A percentile compares a stretch with the other conserved stretches of the same genome.
phyloP scores from a whole-genome alignment of 2,888 invertebrate genomes.

The Hypomecis punctinalis region DNA sequence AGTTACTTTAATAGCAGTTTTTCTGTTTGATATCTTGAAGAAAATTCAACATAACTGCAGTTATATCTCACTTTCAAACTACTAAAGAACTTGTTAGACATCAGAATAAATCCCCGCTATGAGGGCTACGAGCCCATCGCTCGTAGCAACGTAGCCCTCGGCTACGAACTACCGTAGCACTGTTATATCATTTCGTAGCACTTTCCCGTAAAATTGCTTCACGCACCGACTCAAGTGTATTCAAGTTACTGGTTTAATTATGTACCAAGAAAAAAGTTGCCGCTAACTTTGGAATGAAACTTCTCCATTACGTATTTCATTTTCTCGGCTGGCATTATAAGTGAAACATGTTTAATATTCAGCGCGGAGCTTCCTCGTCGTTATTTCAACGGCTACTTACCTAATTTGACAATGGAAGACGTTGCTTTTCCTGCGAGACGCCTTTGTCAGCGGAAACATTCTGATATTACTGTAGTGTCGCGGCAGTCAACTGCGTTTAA shows the following conservation, averaged over 20 bases:
- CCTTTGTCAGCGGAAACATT: conserved; percentile 34
- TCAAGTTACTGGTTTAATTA: conserved; percentile 44
- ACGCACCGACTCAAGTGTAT: conserved; percentile 25
- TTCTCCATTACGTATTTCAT: conserved; percentile 46
- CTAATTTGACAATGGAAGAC: conserved; percentile 55
- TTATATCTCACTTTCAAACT: conserved; percentile 1
- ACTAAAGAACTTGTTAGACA: conserved; percentile 6
- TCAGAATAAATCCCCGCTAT: conserved; percentile 3
- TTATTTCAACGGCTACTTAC: conserved; percentile 53
- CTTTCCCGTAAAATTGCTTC: conserved; percentile 18
- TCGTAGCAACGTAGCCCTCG: conserved; percentile 17
- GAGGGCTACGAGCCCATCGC: conserved; percentile 4
- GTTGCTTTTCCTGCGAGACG: conserved; percentile 47
- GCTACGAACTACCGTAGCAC: conserved; percentile 23
- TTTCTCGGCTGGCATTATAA: conserved; percentile 45
- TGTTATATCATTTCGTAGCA: conserved; percentile 17
- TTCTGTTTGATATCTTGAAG: too few relatives aligned
- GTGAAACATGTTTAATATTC: conserved; percentile 56
- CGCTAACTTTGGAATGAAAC: conserved; percentile 42
- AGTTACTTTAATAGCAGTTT: too few relatives aligned
- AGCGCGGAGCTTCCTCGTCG: conserved; percentile 47
- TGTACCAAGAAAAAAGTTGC: conserved; percentile 42
- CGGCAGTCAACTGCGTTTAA: neutral
- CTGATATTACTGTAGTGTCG: conserved; percentile 19
- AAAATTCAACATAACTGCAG: neutral